A percentile compares a stretch with the other conserved stretches of the same genome.
phyloP scores from a whole-genome alignment of 2,797 vertebrate genomes.

The Enteromius trimaculatus region DNA sequence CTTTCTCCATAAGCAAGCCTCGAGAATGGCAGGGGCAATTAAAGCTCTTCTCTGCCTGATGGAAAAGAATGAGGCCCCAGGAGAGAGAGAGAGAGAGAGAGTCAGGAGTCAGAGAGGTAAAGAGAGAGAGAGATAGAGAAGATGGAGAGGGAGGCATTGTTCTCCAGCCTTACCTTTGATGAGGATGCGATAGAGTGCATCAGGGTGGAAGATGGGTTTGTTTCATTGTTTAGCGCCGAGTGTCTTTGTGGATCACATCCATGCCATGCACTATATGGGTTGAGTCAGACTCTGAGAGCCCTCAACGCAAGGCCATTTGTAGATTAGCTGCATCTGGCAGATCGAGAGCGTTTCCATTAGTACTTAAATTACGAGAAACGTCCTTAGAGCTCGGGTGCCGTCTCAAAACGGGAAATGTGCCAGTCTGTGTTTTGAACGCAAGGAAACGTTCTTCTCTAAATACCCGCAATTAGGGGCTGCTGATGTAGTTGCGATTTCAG shows the following conservation, averaged over 20 bases:
- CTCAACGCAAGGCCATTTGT: conserved; percentile 32
- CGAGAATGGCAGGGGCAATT: conserved; percentile 61
- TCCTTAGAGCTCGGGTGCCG: conserved; percentile 34
- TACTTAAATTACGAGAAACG: conserved; percentile 48
- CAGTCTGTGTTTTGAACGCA: background rate
- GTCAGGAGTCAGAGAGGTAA: conserved; percentile 31
- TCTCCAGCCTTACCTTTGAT: conserved; percentile 39
- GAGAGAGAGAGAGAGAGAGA: conserved; percentile 22
- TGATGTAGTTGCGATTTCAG: conserved; percentile 32
- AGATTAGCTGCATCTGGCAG: conserved; percentile 48
- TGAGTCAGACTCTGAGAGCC: conserved; percentile 31
- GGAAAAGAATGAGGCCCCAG: conserved; percentile 55
- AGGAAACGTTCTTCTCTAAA: conserved; percentile 3
- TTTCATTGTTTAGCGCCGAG: conserved; percentile 45
- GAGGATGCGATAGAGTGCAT: conserved; percentile 45
- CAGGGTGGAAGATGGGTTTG: conserved; percentile 42
- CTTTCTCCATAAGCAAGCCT: conserved; percentile 58
- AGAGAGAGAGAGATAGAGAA: conserved; percentile 35
- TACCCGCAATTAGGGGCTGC: background rate
- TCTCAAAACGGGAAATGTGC: conserved; percentile 14
- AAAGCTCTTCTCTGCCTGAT: conserved; percentile 58
- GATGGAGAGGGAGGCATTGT: conserved; percentile 49
- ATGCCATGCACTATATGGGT: conserved; percentile 24
- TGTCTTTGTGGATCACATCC: conserved; percentile 38
- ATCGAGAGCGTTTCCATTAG: conserved; percentile 43